Base-by-base conservation (phyloP, 2,113 vertebrate species). In the Gorsachius goisagi region DNA sequence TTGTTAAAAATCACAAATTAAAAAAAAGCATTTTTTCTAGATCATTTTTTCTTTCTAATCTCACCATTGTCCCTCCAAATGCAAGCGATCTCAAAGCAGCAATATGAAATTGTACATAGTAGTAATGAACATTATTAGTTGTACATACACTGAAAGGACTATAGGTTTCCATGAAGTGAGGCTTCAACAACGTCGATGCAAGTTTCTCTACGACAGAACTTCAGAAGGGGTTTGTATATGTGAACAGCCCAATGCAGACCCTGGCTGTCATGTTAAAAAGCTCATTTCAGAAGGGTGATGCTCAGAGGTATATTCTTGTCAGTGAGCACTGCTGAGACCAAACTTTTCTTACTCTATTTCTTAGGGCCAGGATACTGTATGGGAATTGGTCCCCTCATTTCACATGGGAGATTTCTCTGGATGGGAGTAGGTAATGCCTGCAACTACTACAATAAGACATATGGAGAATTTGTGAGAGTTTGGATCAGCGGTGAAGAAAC, bases 401-500 rank as follows among this genome's bases (percentile, higher is more conserved):
- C 99, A 30, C 99, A 99, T 5, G 76, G 94, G 72, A 98, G 99
- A 32, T 99, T 99, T 62, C 97, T 99, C 49, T 99, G 98, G 98
- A 99, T 98, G 88, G 99, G 99, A 60, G 98, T 99, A 1, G 99
- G 99, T 72, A 99, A 97, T 4, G 99, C 99, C 19, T 98, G 98
- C 96, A 99, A 99, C 97, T 99, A 99, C 97, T 99, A 99, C 97
- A 99, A 99, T 71, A 97, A 97, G 73, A 98, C 98, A 45, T 99
- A 99, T 0, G 99, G 99, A 76, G 99, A 98, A 78, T 98, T 99
- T n/a, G 98, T 98, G 59, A 98, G 99, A 62, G 99, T 99, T 69
- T 99, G 99, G 99, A 99, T 99, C 80, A 97, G 98, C 9, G 99
- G 99, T 6, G 99, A 99, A 97, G 99, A 99, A 96, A 99, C 99